Evolutionary conservation across 1,140 invertebrate genomes (phyloP).

Genomic region (Drosophila pallidifrons): DNA sequence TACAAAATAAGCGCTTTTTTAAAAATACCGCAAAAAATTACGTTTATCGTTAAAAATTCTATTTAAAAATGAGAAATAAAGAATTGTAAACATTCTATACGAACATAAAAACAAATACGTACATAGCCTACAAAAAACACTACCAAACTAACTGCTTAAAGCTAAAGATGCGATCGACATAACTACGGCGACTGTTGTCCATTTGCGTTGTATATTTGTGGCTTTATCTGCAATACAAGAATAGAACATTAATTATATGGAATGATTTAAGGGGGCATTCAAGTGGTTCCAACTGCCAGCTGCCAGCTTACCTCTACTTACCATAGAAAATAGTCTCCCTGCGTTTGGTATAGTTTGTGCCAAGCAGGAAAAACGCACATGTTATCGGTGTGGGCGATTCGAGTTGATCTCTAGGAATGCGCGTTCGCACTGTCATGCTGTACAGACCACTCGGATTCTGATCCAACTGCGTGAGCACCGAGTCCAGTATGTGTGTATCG

Average conservation of each 20-base stretch:
- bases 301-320: conserved; percentile 77
- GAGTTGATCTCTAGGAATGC: conserved; percentile 81
- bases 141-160: conserved; percentile 85
- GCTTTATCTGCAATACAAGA: conserved; percentile 70
- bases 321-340: conserved; percentile 85
- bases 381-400: conserved; percentile 84
- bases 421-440: conserved; percentile 82
- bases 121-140: conserved; percentile 68
- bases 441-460: conserved; percentile 83
- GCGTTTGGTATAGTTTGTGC: conserved; percentile 84
- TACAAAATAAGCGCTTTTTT: conserved; percentile 85
- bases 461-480: conserved; percentile 81
- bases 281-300: not conserved
- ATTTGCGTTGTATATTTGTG: conserved; percentile 84
- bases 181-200: conserved; percentile 84
- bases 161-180: conserved; percentile 85
- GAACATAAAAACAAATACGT: conserved; percentile 72
- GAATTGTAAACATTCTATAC: conserved; percentile 71
- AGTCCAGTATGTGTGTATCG: conserved; percentile 80
- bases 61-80: conserved; percentile 71
- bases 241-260: not conserved
- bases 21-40: conserved; percentile 85
- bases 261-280: not conserved
- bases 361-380: conserved; percentile 82
- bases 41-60: conserved; percentile 83